A percentile compares a stretch with the other conserved stretches of the same genome.
Conservation (phyloP, 2,888 invertebrate genomes). For the Ethmia dodecea region DNA sequence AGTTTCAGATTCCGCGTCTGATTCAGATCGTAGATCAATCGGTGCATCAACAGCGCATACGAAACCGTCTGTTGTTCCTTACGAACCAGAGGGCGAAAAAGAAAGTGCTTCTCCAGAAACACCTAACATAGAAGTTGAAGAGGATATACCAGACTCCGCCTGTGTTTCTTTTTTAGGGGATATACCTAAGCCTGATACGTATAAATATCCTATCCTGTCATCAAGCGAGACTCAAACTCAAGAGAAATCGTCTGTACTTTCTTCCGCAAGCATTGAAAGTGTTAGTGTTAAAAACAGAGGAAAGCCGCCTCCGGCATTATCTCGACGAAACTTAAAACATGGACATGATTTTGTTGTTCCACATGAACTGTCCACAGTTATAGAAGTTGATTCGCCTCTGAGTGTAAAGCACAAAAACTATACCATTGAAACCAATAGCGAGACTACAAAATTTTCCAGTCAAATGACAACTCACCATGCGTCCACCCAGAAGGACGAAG, state of each 20-base stretch:
- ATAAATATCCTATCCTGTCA: slow-evolving; percentile 20
- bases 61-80: slow-evolving; percentile 14
- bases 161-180: slow-evolving; percentile 36
- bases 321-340: slow-evolving; percentile 52
- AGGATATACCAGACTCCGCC: not conserved
- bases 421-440: slow-evolving; percentile 24
- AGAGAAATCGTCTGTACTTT: not conserved
- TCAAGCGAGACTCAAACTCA: not conserved
- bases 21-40: slow-evolving; percentile 45
- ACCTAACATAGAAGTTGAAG: slow-evolving; percentile 16
- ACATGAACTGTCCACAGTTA: slow-evolving; percentile 82
- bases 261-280: not conserved
- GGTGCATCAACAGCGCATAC: slow-evolving; percentile 15
- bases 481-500: slow-evolving; percentile 12
- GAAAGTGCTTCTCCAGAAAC: slow-evolving; percentile 13
- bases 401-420: slow-evolving; percentile 64
- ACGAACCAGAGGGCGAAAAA: slow-evolving; percentile 18
- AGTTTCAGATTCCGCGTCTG: slow-evolving; percentile 43
- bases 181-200: slow-evolving; percentile 47
- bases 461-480: slow-evolving; percentile 22
- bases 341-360: slow-evolving; percentile 48
- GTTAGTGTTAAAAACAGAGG: slow-evolving; percentile 23
- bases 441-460: slow-evolving; percentile 22
- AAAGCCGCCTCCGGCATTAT: slow-evolving; percentile 64
- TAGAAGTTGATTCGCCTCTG: slow-evolving; percentile 82